These are phyloP conservation scores for Phyto melanocephala DNA, from an alignment of 2,888 invertebrate species.

Conservation along the genomic window DNA sequence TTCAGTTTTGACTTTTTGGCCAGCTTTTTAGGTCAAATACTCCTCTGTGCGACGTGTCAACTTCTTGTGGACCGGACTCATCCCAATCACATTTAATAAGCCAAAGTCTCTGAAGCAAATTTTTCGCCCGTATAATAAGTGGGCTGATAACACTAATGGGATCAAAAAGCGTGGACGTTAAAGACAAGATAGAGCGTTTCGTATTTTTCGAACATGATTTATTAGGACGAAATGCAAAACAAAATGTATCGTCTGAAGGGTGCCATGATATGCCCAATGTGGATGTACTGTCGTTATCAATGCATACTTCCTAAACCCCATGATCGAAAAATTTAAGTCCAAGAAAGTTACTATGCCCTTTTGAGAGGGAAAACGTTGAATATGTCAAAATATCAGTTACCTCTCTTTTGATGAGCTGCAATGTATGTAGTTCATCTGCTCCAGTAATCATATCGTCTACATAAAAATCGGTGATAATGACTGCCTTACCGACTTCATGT, in stretches of 20 bases:
- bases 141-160: slow-evolving; percentile 9
- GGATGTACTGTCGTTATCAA: slow-evolving; percentile 18
- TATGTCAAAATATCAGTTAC: slow-evolving; percentile 38
- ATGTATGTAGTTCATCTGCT: slow-evolving; percentile 24
- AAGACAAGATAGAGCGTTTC: slow-evolving; percentile 10
- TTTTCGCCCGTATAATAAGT: slow-evolving; percentile 8
- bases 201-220: neutral
- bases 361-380: slow-evolving; percentile 32
- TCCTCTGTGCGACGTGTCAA: no score
- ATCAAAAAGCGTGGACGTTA: slow-evolving; percentile 23
- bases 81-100: slow-evolving; percentile 30
- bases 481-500: slow-evolving; percentile 17
- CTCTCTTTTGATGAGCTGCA: slow-evolving; percentile 28
- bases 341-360: slow-evolving; percentile 27
- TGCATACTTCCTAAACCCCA: neutral
- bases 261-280: slow-evolving; percentile 43
- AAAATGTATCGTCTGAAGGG: slow-evolving; percentile 16
- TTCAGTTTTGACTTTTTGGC: no score
- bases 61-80: slow-evolving; percentile 25
- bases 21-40: no score
- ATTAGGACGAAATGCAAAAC: neutral
- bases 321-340: neutral
- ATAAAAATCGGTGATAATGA: slow-evolving; percentile 41
- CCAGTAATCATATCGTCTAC: slow-evolving; percentile 44
- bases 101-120: slow-evolving; percentile 24